A percentile compares a stretch with the other conserved stretches of the same genome.
phyloP scores from a whole-genome alignment of 2,888 invertebrate species.

The Linhomoeus sp. region DNA sequence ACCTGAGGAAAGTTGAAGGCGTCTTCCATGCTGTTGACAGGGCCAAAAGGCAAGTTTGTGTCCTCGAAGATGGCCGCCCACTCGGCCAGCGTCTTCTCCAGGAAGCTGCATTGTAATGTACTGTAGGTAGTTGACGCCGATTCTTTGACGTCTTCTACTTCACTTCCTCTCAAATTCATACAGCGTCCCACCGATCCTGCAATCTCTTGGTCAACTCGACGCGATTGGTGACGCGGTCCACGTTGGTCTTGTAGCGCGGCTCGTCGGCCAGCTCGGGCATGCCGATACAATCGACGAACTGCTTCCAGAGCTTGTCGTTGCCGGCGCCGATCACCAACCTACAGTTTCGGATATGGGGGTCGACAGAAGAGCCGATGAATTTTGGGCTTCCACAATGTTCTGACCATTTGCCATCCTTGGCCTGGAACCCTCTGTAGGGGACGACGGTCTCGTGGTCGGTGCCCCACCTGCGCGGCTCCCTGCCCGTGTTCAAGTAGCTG shows the following conservation, averaged over 20 bases:
- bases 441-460: neutral
- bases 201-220: constrained; percentile 35
- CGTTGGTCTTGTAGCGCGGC: neutral
- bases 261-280: neutral
- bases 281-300: neutral
- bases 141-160: too few species aligned
- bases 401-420: neutral
- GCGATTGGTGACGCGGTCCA: constrained; percentile 30
- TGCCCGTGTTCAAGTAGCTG: neutral
- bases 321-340: constrained; percentile 25
- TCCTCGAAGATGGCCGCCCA: neutral
- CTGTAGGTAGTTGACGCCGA: too few species aligned
- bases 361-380: too few species aligned
- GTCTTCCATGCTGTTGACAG: constrained; percentile 60
- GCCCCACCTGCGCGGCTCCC: neutral
- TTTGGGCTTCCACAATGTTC: too few species aligned
- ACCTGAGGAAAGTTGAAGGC: constrained; percentile 65
- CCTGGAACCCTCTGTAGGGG: neutral
- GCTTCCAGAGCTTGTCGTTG: neutral
- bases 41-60: constrained; percentile 51
- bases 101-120: neutral
- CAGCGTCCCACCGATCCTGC: neutral
- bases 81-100: neutral
- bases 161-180: too few species aligned
- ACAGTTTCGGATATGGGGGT: too few species aligned